A percentile compares a stretch with the other conserved stretches of the same genome.
These are phyloP conservation scores for Spinus pinus DNA, from an alignment of 2,797 vertebrate species.

Conservation along the genomic window DNA sequence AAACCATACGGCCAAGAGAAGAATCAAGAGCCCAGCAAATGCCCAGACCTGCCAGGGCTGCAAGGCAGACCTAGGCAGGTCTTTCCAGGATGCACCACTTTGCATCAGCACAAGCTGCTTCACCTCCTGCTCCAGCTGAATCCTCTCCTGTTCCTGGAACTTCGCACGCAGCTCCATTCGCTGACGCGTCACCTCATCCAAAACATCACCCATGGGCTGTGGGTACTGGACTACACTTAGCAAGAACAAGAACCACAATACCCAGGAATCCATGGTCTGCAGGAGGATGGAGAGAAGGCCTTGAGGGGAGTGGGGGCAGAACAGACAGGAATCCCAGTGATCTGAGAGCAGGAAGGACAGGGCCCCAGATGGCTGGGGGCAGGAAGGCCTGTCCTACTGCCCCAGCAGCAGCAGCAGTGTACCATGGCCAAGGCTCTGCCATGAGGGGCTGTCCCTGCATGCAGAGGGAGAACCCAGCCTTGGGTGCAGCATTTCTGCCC, in stretches of 20 bases:
- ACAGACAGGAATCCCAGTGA: neutral
- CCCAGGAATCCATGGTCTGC: neutral
- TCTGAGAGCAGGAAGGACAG: neutral
- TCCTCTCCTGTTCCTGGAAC: neutral
- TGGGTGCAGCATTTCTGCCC: neutral
- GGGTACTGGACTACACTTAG: neutral
- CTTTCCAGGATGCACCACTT: neutral
- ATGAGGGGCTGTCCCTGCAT: neutral
- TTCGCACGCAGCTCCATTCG: neutral
- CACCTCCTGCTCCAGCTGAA: neutral
- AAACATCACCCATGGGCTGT: rapidly evolving
- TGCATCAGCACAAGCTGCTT: neutral
- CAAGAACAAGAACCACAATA: neutral
- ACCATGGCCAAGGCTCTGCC: neutral
- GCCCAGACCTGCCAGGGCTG: neutral
- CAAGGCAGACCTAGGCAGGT: too few species aligned
- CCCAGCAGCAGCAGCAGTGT: neutral
- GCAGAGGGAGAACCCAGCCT: neutral
- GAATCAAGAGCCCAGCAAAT: neutral
- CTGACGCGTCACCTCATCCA: neutral
- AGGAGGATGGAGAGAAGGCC: neutral
- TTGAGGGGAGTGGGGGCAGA: neutral
- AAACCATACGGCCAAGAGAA: neutral
- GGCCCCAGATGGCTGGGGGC: too few species aligned
- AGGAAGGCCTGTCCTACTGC: neutral